Conservation (phyloP, 2,888 invertebrate species). For the Apoda limacodes region DNA sequence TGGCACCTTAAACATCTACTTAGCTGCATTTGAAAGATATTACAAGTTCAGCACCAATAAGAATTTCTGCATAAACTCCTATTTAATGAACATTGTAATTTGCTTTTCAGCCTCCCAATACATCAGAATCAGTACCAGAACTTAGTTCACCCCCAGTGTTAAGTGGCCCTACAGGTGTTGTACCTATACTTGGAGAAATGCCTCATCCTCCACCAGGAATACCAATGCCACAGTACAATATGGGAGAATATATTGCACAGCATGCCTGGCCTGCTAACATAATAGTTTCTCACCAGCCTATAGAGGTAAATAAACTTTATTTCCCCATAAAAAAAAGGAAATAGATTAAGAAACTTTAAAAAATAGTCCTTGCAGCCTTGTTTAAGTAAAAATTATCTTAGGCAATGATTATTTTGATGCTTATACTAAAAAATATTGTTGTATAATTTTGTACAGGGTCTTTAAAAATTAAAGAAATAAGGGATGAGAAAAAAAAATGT, state of each 20-base stretch:
- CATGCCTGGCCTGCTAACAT: constrained; percentile 59
- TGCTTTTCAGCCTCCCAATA: constrained; percentile 42
- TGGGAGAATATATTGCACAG: constrained; percentile 56
- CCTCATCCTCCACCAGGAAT: constrained; percentile 58
- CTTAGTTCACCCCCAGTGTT: constrained; percentile 50
- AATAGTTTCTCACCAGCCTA: constrained; percentile 54
- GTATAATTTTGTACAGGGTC: too few species aligned
- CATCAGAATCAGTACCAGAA: constrained; percentile 44
- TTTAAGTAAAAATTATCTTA: too few species aligned
- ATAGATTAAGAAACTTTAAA: too few species aligned
- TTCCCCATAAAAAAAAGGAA: too few species aligned
- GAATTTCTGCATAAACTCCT: constrained; percentile 12
- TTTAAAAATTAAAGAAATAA: too few species aligned
- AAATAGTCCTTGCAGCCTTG: too few species aligned
- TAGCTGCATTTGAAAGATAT: too few species aligned
- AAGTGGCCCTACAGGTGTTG: constrained; percentile 36
- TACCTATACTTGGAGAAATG: constrained; percentile 49
- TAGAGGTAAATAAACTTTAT: constrained; percentile 63
- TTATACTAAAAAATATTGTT: too few species aligned
- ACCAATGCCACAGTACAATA: constrained; percentile 57
- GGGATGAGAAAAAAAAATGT: too few species aligned
- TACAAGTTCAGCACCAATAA: too few species aligned
- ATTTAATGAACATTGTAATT: constrained; percentile 9
- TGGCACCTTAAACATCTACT: too few species aligned
- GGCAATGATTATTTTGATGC: too few species aligned